Percentiles rank a stretch among this genome's conserved stretches.
Evolutionary conservation across 1,140 invertebrate genomes (phyloP).

Genomic region (Drosophila albomicans): DNA sequence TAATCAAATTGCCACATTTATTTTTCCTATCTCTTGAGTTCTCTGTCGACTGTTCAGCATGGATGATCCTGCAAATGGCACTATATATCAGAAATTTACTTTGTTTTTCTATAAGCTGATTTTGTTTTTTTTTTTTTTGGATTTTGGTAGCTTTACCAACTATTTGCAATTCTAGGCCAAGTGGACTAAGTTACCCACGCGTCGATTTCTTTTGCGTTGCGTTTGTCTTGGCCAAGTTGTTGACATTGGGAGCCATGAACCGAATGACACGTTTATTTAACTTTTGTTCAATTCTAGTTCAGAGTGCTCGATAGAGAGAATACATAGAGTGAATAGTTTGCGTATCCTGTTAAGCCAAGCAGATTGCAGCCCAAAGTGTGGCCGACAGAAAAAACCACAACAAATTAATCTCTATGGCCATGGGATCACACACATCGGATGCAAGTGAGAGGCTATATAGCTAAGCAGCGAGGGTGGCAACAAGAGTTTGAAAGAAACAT

Average conservation of each 20-base stretch:
- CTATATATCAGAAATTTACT: not conserved
- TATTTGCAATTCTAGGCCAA: not conserved
- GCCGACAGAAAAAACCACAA: constrained; percentile 30
- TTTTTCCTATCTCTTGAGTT: too few relatives aligned
- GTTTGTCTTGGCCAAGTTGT: constrained; percentile 33
- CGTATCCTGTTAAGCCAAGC: constrained; percentile 30
- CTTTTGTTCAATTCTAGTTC: constrained; percentile 35
- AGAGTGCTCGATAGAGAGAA: constrained; percentile 2
- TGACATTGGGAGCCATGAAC: constrained; percentile 28
- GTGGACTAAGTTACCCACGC: constrained; percentile 29
- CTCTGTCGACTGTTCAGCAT: not conserved
- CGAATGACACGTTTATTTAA: constrained; percentile 49
- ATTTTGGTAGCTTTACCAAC: constrained; percentile 1
- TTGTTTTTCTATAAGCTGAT: not conserved
- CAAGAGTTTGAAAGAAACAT: not conserved
- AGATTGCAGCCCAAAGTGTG: not conserved
- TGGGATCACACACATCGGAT: constrained; percentile 12
- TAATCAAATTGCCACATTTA: too few relatives aligned
- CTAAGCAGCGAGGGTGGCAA: constrained; percentile 13
- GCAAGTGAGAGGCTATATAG: constrained; percentile 1
- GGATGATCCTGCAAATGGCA: not conserved
- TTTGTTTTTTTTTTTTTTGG: not conserved
- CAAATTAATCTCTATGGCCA: constrained; percentile 37
- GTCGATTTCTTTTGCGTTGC: constrained; percentile 13
- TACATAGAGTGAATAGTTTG: constrained; percentile 15